phyloP scores from a whole-genome alignment of 2,888 invertebrate genomes.

The Lepidocyrtoides sp. region DNA sequence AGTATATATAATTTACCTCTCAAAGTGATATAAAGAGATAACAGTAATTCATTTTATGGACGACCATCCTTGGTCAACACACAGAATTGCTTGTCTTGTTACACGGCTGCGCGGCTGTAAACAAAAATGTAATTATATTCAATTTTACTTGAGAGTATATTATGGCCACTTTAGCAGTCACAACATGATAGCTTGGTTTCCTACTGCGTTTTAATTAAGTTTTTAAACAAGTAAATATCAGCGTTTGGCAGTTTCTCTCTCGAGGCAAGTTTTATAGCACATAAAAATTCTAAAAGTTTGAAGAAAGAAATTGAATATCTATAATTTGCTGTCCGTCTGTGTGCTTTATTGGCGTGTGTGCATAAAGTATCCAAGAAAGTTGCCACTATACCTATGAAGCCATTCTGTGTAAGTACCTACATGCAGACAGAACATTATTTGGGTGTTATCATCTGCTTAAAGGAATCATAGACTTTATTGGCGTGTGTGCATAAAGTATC shows the following conservation, averaged over 20 bases:
- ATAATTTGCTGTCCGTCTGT: constrained; percentile 14
- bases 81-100: neutral
- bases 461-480: constrained; percentile 8
- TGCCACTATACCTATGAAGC: neutral
- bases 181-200: constrained; percentile 22
- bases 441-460: neutral
- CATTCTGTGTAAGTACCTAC: too few species aligned
- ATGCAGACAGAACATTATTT: neutral
- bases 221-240: constrained; percentile 66
- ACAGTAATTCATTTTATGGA: too few species aligned
- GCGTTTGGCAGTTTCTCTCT: constrained; percentile 47
- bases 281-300: constrained; percentile 47
- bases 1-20: too few species aligned
- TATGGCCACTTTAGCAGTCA: neutral
- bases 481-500: neutral
- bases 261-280: constrained; percentile 49
- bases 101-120: constrained; percentile 23
- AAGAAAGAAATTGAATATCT: constrained; percentile 64
- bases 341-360: constrained; percentile 31
- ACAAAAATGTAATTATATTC: neutral
- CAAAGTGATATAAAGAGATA: too few species aligned
- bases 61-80: too few species aligned
- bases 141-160: neutral
- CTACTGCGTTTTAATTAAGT: constrained; percentile 72
- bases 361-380: neutral